Conservation (phyloP, 1,140 invertebrate species). For the Drosophila sturtevanti region DNA sequence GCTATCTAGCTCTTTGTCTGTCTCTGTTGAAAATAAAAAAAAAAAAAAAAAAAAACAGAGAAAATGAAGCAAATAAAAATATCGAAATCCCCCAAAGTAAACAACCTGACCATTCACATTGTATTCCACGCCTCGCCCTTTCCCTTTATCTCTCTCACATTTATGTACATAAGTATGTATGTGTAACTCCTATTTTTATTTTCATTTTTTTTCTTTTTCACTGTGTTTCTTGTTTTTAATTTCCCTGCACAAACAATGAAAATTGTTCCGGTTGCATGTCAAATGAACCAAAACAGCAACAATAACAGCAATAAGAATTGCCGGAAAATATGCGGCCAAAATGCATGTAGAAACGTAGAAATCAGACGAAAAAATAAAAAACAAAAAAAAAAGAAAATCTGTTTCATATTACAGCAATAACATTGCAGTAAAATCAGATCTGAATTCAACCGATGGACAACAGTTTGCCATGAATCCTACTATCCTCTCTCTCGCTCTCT, state of each 20-base stretch:
- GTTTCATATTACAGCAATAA: slow-evolving; percentile 77
- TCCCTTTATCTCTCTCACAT: too few relatives aligned
- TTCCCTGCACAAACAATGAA: slow-evolving; percentile 66
- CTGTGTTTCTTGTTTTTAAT: slow-evolving; percentile 60
- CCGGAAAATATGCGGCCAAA: slow-evolving; percentile 71
- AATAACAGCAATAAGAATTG: slow-evolving; percentile 36
- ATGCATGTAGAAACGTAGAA: slow-evolving; percentile 48
- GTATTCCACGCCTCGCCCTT: too few relatives aligned
- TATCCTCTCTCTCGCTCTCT: not conserved
- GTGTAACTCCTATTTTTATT: too few relatives aligned
- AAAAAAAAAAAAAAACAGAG: slow-evolving; percentile 33
- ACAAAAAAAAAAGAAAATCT: too few relatives aligned
- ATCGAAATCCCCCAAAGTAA: slow-evolving; percentile 42
- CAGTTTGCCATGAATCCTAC: slow-evolving; percentile 46
- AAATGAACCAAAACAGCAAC: slow-evolving; percentile 63
- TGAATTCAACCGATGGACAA: slow-evolving; percentile 34
- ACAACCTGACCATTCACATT: slow-evolving; percentile 33
- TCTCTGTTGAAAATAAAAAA: not conserved
- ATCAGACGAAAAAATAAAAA: slow-evolving; percentile 18
- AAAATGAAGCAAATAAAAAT: slow-evolving; percentile 22
- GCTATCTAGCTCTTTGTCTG: not conserved
- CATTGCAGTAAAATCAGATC: slow-evolving; percentile 66
- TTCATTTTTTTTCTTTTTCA: slow-evolving; percentile 22
- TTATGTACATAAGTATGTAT: too few relatives aligned
- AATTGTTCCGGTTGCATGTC: slow-evolving; percentile 71